These are phyloP conservation scores for Notarius quadriscutis DNA, from an alignment of 2,113 vertebrate genomes.

Conservation along the genomic window DNA sequence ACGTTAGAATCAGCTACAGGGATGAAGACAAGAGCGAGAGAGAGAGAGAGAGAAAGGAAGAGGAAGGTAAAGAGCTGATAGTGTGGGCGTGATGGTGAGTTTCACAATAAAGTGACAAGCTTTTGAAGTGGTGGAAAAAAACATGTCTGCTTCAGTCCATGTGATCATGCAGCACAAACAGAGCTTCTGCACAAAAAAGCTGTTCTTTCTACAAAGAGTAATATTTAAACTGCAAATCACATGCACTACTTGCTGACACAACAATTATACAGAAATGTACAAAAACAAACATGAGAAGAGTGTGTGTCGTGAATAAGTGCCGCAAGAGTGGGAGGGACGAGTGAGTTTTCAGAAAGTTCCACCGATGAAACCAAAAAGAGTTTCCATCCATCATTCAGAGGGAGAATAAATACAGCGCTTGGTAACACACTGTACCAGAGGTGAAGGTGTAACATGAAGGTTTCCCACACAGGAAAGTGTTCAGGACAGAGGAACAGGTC, in stretches of 20 bases:
- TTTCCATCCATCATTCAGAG: constrained; percentile 34
- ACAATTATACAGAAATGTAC: background rate
- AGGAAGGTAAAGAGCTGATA: constrained; percentile 23
- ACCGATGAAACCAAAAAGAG: constrained; percentile 21
- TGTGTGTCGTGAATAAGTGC: background rate
- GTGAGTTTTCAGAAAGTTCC: constrained; percentile 4
- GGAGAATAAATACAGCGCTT: background rate
- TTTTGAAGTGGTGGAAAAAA: constrained; percentile 51
- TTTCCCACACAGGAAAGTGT: background rate
- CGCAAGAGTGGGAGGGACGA: constrained; percentile 9
- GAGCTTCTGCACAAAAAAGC: background rate
- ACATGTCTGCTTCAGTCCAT: constrained; percentile 9
- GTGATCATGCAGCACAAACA: constrained; percentile 15
- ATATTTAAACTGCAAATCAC: background rate
- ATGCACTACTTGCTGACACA: background rate
- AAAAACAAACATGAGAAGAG: background rate
- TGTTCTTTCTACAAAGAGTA: background rate
- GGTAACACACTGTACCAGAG: background rate
- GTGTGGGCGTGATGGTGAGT: constrained; percentile 41
- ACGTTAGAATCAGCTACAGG: constrained; percentile 73
- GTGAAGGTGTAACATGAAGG: background rate
- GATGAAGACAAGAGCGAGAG: constrained; percentile 31
- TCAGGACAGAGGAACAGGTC: background rate
- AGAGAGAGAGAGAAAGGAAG: constrained; percentile 28
- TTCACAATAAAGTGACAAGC: constrained; percentile 37